phyloP scores from a whole-genome alignment of 1,140 invertebrate genomes.

The Hycleus phaleratus region DNA sequence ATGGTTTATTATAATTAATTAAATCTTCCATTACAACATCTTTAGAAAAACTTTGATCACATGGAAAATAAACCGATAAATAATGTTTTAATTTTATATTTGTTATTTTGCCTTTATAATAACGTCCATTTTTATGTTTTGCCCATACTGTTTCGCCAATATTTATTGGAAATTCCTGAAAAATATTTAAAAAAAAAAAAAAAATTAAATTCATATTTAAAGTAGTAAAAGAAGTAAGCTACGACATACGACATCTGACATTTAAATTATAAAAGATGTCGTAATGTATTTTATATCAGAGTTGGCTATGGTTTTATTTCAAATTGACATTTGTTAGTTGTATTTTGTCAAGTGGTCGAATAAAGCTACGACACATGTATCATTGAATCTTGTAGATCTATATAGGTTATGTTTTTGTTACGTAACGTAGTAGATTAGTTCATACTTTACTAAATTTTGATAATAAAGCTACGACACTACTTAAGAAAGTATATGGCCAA shows the following conservation, averaged over 20 bases:
- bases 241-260: too few species aligned
- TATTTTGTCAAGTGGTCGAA: not conserved
- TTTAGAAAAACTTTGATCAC: conserved; percentile 56
- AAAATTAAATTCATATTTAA: not conserved
- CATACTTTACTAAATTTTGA: too few species aligned
- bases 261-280: not conserved
- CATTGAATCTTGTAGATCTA: too few species aligned
- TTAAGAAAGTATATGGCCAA: too few species aligned
- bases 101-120: conserved; percentile 50
- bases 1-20: conserved; percentile 12
- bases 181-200: not conserved
- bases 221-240: not conserved
- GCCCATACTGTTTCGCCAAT: conserved; percentile 47
- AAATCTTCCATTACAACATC: conserved; percentile 52
- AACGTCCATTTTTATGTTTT: conserved; percentile 56
- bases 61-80: conserved; percentile 54
- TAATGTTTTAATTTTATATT: conserved; percentile 46
- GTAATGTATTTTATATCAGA: not conserved
- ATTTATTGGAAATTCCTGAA: not conserved
- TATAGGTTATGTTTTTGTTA: too few species aligned
- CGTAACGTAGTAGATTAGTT: too few species aligned
- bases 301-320: not conserved
- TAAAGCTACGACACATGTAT: too few species aligned
- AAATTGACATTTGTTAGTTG: not conserved
- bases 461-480: too few species aligned